These are phyloP conservation scores for Chaunax sp. DNA, from an alignment of 2,797 vertebrate species.

Conservation along the genomic window DNA sequence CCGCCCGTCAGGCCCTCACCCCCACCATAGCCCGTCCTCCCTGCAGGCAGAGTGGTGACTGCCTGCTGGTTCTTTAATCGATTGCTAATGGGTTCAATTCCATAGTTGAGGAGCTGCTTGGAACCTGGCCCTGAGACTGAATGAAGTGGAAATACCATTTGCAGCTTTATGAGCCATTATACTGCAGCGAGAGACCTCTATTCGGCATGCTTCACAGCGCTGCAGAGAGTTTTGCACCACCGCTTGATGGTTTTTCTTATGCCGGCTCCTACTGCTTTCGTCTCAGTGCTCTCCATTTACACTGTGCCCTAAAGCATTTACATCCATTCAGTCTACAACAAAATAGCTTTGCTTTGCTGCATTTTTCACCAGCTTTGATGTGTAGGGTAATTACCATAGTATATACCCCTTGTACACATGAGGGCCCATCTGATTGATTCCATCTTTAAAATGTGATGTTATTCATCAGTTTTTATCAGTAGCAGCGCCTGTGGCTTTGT, in stretches of 20 bases:
- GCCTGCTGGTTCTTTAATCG: slow-evolving; percentile 88
- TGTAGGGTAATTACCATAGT: slow-evolving; percentile 66
- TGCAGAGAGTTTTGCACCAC: slow-evolving; percentile 79
- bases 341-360: slow-evolving; percentile 76
- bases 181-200: slow-evolving; percentile 84
- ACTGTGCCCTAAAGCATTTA: slow-evolving; percentile 75
- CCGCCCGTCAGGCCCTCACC: slow-evolving; percentile 42
- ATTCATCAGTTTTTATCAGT: slow-evolving; percentile 64
- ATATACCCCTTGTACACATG: slow-evolving; percentile 66
- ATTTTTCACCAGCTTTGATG: slow-evolving; percentile 68
- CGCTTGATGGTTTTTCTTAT: slow-evolving; percentile 82
- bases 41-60: slow-evolving; percentile 74
- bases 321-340: slow-evolving; percentile 73
- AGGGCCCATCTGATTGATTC: slow-evolving; percentile 53
- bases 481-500: slow-evolving; percentile 19
- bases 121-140: slow-evolving; percentile 85
- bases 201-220: slow-evolving; percentile 83
- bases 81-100: slow-evolving; percentile 89
- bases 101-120: slow-evolving; percentile 83
- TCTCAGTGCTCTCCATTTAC: slow-evolving; percentile 83
- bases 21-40: slow-evolving; percentile 34
- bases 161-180: slow-evolving; percentile 87
- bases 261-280: slow-evolving; percentile 72
- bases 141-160: slow-evolving; percentile 88
- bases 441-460: slow-evolving; percentile 50